A percentile compares a stretch with the other conserved stretches of the same genome.
phyloP scores from a whole-genome alignment of 2,113 vertebrate genomes.

The Atlantisia rogersi region DNA sequence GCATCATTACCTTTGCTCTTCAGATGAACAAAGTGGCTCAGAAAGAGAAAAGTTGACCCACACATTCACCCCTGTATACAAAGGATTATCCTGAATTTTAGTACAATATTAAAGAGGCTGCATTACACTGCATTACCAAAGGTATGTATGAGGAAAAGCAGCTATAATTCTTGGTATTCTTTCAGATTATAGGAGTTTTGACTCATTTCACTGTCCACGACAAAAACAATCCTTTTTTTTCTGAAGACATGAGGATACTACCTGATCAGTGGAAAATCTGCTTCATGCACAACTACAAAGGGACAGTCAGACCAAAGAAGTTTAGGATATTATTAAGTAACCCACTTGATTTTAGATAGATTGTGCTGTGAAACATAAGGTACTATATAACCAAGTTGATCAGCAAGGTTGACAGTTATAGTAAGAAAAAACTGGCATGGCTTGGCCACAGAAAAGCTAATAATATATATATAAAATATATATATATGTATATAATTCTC shows the following conservation, averaged over 20 bases:
- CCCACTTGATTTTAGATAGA: background rate
- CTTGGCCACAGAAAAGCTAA: background rate
- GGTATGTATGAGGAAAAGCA: background rate
- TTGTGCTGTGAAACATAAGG: background rate
- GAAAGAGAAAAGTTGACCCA: background rate
- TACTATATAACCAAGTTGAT: background rate
- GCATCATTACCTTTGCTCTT: background rate
- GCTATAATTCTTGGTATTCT: background rate
- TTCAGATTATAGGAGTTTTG: background rate
- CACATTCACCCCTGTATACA: rapidly evolving
- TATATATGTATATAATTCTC: background rate
- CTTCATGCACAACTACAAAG: background rate
- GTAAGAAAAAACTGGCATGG: background rate
- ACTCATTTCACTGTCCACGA: background rate
- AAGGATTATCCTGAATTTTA: background rate
- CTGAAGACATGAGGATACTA: background rate
- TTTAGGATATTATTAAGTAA: background rate
- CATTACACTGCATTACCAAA: background rate
- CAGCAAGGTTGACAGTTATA: background rate
- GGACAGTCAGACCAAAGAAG: background rate
- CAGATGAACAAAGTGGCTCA: background rate
- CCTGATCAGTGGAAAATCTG: background rate
- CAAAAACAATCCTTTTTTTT: background rate
- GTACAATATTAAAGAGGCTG: background rate
- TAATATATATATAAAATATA: background rate